Base-by-base conservation (phyloP, 2,888 invertebrate species). In the Agonopterix arenella region DNA sequence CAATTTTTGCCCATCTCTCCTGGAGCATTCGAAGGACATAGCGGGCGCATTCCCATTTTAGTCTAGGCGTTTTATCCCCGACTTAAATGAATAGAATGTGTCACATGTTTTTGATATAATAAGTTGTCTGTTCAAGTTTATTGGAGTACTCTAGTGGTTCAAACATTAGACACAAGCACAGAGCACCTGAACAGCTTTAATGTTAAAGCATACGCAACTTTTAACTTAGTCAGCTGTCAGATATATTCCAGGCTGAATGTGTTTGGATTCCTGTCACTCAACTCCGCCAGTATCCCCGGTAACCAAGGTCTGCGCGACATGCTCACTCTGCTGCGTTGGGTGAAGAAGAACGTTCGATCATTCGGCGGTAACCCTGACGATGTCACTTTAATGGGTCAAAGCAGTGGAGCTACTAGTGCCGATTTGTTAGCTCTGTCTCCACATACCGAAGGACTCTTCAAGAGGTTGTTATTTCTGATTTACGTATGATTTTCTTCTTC, bases 261-360 rank as follows among this genome's bases (percentile, higher is more conserved):
- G 2, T 76, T 89, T 52, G 90, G 90, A 11, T 90, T 86, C 61
- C 69, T 90, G 11, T 81, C 81, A 0, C 64, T 86, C 48, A 77
- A 80, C 58, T 70, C 81, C 1, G 48, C 70, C 0, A 59, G 68
- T 50, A 62, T 86, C 7, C 89, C 89, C 16, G 89, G 88, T n/a
- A 89, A 89, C 71, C 76, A 76, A 49, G 89, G 84, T 1, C 66
- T 89, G n/a, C 77, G 88, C 1, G 89, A 89, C 61, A 69, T 73
- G 56, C 64, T 88, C 46, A 80, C 84, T n/a, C 64, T 88, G 50
- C 71, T 89, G 55, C 69, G 68, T 37, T 89, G 89, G 89, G 81
- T 89, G 60, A 69, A 62, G 54, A 54, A 52, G 40, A 88, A 89
- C 60, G 83, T 80, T 4, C 54, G 55, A 0, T 47, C 55, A 11